Evolutionary conservation across 2,113 vertebrate species (phyloP), one percentile per base, ranked within the genome.

Genomic region (Callopanchax toddi): DNA sequence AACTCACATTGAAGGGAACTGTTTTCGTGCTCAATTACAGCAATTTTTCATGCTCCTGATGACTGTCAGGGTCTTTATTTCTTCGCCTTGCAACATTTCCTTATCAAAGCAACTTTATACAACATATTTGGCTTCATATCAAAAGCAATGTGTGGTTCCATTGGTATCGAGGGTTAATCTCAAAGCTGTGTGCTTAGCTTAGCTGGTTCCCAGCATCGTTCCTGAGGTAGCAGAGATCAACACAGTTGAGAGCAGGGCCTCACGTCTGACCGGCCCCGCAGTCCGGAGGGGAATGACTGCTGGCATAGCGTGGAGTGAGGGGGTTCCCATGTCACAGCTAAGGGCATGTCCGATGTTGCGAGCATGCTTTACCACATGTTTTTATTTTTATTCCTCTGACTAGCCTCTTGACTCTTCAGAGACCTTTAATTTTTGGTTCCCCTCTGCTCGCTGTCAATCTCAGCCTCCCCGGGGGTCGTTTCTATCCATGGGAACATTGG

Each of bases 401-500:
- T 53, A 68, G 51, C 63, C 71, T 83, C 67, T 71, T 82, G 73
- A 78, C 73, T 89, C 79, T 74, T 73, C 37, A 49, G 78, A 84
- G 83, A 88, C 78, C 68, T 85, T 74, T 72, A 82, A 78, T 78
- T 82, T 64, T 60, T 64, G 65, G 75, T 80, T 81, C 81, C 75
- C 54, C 64, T 82, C 75, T 63, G 74, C 67, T 80, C 37, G 29
- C 78, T 88, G 86, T 90, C 86, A 89, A 79, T 83, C 83, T 78
- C 42, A 0, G 5, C 65, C 21, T 78, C 74, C 78, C 81, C 4
- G 63, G 67, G 71, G 85, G 81, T 80, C 68, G n/a, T 75, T 67
- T 75, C 53, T 45, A 76, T 84, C 76, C 87, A 86, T 89, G 89
- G 86, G 89, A 92, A 91, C 81, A 67, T 50, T 67, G 64, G 69